Evolutionary conservation across 2,797 vertebrate species (phyloP), one percentile per base, ranked within the genome.

Genomic region (Alfaro cultratus): DNA sequence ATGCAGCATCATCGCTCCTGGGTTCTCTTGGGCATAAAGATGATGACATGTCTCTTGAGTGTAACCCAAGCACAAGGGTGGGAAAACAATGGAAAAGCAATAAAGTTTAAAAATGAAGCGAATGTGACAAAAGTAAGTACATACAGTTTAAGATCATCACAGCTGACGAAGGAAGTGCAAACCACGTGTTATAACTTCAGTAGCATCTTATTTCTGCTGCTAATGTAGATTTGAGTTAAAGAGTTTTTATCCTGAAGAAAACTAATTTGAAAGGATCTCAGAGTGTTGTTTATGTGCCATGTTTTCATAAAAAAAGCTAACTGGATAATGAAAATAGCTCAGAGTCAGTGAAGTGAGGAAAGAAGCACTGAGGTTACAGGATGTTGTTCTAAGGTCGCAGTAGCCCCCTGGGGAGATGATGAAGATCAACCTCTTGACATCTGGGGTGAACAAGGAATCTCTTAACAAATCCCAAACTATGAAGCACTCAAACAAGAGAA

Each of bases 301-400:
- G 71, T 91, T 85, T 90, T 89, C 88, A 85, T 29, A 55, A 55
- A 55, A 53, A 85, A 60, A 29, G 31, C 83, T 86, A 68, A 87
- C 85, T 87, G 92, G 82, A 94, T 94, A 89, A 96, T 95, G 95
- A 95, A 96, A 96, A 96, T 95, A 95, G 86, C 90, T 91, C 16
- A 76, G 60, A 90, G 88, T 93, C 90, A 93, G 89, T 89, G 94
- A 93, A 87, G 93, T 93, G 92, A 91, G 79, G 82, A 93, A 88
- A 87, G 89, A 86, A 45, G 81, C 86, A 62, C 67, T 36, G 81
- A 90, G 91, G 93, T 93, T 87, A 93, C 89, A 94, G 93, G 90
- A 94, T 92, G 94, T 92, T 93, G 90, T 91, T 92, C 78, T 47
- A 89, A 88, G 88, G 90, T 91, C 93, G 83, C 76, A 81, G 83